Conservation (phyloP, 2,888 invertebrate genomes). For the Nomada fabriciana region DNA sequence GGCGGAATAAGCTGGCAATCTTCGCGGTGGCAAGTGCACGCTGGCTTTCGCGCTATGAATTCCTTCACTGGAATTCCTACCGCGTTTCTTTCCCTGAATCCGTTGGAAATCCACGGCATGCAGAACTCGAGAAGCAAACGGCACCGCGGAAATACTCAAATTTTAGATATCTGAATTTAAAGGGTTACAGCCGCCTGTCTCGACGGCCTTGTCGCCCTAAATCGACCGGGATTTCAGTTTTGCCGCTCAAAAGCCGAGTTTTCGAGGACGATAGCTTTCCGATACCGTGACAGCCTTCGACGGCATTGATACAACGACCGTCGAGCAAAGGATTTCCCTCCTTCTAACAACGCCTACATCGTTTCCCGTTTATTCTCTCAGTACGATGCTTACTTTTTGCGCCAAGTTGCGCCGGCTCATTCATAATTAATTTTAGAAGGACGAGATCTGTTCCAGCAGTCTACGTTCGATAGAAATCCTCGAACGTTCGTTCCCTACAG, state of each 20-base stretch:
- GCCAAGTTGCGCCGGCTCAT: too few species aligned
- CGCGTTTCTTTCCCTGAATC: constrained; percentile 26
- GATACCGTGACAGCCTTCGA: constrained; percentile 28
- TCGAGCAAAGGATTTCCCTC: not conserved
- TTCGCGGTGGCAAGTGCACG: constrained; percentile 4
- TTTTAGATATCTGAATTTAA: constrained; percentile 31
- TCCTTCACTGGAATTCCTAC: not conserved
- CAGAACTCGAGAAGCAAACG: not conserved
- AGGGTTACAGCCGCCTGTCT: not conserved
- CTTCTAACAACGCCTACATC: constrained; percentile 3
- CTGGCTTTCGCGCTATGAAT: constrained; percentile 20
- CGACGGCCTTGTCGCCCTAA: not conserved
- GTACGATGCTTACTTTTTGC: too few species aligned
- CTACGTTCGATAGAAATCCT: too few species aligned
- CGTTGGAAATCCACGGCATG: constrained; percentile 19
- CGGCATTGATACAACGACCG: not conserved
- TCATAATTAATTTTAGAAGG: too few species aligned
- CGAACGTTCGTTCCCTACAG: too few species aligned
- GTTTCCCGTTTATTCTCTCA: constrained; percentile 8
- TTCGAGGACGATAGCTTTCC: constrained; percentile 39
- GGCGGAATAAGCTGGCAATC: constrained; percentile 52
- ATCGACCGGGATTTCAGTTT: constrained; percentile 32
- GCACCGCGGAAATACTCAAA: constrained; percentile 21
- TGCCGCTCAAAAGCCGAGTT: constrained; percentile 7
- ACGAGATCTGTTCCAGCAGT: too few species aligned